phyloP scores from a whole-genome alignment of 2,888 invertebrate species.

The Ormyrus labotus region DNA sequence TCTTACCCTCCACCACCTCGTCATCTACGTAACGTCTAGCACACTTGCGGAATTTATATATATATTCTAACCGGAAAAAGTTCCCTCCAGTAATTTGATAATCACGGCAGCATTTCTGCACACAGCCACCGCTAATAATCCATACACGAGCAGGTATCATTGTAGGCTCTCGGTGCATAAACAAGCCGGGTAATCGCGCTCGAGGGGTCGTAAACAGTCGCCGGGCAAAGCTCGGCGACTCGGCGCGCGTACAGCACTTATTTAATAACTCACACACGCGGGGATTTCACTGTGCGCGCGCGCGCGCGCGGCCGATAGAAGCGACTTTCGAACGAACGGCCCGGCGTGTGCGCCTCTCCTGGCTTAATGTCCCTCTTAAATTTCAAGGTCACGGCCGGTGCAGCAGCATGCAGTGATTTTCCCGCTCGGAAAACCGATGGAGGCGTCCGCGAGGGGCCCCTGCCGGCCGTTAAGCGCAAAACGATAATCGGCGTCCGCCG shows the following conservation, averaged over 20 bases:
- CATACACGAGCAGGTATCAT: background rate
- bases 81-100: no score
- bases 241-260: background rate
- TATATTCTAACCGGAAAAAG: no score
- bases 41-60: no score
- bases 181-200: background rate
- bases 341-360: background rate
- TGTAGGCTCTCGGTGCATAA: conserved; percentile 3
- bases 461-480: background rate
- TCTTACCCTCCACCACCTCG: no score
- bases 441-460: background rate
- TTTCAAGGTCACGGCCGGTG: conserved; percentile 12
- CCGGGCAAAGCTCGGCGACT: background rate
- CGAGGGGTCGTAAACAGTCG: background rate
- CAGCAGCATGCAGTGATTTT: conserved; percentile 4
- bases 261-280: background rate
- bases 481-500: conserved; percentile 13
- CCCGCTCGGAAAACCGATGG: background rate
- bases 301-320: background rate
- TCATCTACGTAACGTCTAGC: no score
- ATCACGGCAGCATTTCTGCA: no score
- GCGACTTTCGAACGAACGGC: background rate
- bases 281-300: background rate
- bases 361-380: conserved; percentile 16
- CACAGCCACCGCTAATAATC: background rate